phyloP scores from a whole-genome alignment of 2,113 vertebrate genomes.

The Genyomyrus donnyi region DNA sequence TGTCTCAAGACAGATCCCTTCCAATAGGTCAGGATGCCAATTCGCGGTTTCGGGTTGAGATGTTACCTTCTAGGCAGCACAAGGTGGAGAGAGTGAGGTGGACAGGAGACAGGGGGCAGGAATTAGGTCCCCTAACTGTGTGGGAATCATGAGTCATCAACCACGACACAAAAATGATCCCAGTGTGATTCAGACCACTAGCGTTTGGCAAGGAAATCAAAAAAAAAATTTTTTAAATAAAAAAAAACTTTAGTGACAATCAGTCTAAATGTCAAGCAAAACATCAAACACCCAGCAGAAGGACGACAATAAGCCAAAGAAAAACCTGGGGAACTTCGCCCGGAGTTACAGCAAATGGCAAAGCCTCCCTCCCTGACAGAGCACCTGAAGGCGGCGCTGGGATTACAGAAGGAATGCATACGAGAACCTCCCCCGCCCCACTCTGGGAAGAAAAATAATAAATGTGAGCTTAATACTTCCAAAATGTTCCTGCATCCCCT shows the following conservation, averaged over 20 bases:
- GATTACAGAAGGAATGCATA: not conserved
- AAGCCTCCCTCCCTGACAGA: not conserved
- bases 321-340: not conserved
- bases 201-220: not conserved
- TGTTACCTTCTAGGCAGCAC: constrained; percentile 29
- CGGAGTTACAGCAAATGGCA: not conserved
- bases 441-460: not conserved
- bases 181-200: not conserved
- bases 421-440: not conserved
- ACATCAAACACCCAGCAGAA: not conserved
- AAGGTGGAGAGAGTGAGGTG: not conserved
- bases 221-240: not conserved
- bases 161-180: not conserved
- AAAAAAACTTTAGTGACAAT: not conserved
- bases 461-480: not conserved
- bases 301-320: not conserved
- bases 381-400: not conserved
- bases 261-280: not conserved
- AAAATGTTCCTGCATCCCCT: not conserved
- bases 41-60: constrained; percentile 34
- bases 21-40: constrained; percentile 44
- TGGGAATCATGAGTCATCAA: not conserved
- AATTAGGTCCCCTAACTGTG: not conserved
- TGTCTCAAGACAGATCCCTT: constrained; percentile 5
- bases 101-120: not conserved